phyloP scores from a whole-genome alignment of 2,113 vertebrate species.

The Dicrurus megarhynchus region DNA sequence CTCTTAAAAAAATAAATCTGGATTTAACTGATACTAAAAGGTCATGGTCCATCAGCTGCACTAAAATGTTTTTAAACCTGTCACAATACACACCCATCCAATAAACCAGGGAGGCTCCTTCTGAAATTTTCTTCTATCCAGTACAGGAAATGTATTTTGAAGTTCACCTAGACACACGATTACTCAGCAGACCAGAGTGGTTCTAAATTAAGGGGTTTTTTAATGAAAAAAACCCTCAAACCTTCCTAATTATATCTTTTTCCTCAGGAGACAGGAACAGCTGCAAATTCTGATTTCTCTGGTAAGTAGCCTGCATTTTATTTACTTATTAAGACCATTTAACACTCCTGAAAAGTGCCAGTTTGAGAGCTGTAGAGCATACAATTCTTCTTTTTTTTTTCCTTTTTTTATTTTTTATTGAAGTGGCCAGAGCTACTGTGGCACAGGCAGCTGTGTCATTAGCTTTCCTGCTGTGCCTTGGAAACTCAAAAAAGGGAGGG shows the following conservation, averaged over 20 bases:
- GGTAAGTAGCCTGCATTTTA: constrained; percentile 20
- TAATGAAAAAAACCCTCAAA: neutral
- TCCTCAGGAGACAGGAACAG: neutral
- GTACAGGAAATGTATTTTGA: neutral
- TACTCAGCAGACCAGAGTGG: neutral
- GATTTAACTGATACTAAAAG: constrained; percentile 14
- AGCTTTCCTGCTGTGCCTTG: neutral
- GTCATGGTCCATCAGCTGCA: neutral
- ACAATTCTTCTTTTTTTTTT: neutral
- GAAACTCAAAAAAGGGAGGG: neutral
- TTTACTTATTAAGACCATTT: constrained; percentile 25
- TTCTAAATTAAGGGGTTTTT: neutral
- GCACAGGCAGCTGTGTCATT: neutral
- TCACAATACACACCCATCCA: neutral
- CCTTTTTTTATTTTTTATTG: neutral
- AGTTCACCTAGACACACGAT: neutral
- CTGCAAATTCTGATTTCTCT: constrained; percentile 27
- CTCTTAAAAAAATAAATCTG: constrained; percentile 28
- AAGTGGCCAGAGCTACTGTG: neutral
- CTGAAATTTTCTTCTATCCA: neutral
- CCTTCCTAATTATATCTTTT: neutral
- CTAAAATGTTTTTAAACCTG: constrained; percentile 1
- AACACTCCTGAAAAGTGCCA: neutral
- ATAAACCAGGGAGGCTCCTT: neutral
- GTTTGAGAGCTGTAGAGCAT: neutral